These are phyloP conservation scores for Typhlomys cinereus DNA, from an alignment of 2,113 vertebrate genomes.

Conservation along the genomic window DNA sequence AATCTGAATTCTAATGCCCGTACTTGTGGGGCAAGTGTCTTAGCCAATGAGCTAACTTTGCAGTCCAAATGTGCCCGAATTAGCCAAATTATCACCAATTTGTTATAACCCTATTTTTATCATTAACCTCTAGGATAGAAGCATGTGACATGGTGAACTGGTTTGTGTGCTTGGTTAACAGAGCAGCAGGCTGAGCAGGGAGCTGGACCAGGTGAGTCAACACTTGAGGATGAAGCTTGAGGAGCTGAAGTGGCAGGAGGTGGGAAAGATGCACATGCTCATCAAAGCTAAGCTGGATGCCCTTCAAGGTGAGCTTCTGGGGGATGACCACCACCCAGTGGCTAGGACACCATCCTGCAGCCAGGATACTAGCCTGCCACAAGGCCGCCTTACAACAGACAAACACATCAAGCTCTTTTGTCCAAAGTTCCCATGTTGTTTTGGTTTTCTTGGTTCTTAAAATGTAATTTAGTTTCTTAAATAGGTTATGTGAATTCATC, in stretches of 20 bases:
- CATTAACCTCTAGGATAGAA: too few relatives aligned
- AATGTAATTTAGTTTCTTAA: constrained; percentile 24
- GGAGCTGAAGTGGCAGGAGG: constrained; percentile 97
- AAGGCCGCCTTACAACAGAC: too few relatives aligned
- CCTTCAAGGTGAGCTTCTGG: constrained; percentile 89
- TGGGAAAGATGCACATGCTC: constrained; percentile 93
- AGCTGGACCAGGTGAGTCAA: constrained; percentile 97
- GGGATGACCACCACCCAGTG: too few relatives aligned
- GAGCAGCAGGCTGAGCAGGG: constrained; percentile 96
- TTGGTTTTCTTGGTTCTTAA: constrained; percentile 35
- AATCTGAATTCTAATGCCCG: too few relatives aligned
- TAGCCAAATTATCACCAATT: background rate
- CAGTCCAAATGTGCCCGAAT: background rate
- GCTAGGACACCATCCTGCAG: too few relatives aligned
- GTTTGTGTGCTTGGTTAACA: constrained; percentile 78
- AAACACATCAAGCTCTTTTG: too few relatives aligned
- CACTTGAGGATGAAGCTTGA: constrained; percentile 96
- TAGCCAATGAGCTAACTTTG: too few relatives aligned
- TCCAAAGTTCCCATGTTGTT: background rate
- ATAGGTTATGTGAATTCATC: background rate
- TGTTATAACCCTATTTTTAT: too few relatives aligned
- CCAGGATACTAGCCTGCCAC: too few relatives aligned
- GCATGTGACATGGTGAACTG: too few relatives aligned
- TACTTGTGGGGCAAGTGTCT: too few relatives aligned
- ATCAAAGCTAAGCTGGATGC: constrained; percentile 97